Conservation (phyloP, 2,888 invertebrate genomes). For the Acanthosoma haemorrhoidale region DNA sequence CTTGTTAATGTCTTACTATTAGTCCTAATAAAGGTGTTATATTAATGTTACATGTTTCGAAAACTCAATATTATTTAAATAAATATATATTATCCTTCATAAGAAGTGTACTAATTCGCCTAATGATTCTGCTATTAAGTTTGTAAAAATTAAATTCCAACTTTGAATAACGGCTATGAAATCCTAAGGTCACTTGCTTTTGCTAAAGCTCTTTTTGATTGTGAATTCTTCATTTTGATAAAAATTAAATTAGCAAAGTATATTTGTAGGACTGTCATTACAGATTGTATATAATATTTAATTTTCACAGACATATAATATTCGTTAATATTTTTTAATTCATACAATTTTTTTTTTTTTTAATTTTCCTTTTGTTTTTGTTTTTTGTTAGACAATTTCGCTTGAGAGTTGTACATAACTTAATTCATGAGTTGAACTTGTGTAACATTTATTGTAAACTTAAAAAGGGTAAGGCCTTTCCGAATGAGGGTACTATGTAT, state of each 20-base stretch:
- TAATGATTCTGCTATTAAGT: constrained; percentile 19
- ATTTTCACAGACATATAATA: constrained; percentile 16
- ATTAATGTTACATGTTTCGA: constrained; percentile 25
- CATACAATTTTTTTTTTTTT: too few relatives aligned
- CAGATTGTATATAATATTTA: constrained; percentile 16
- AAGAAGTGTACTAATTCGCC: constrained; percentile 1
- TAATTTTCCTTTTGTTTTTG: constrained; percentile 7
- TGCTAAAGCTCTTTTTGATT: not conserved
- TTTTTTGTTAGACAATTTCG: constrained; percentile 11
- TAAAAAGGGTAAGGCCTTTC: constrained; percentile 17
- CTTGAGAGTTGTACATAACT: constrained; percentile 30
- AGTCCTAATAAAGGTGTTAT: constrained; percentile 27
- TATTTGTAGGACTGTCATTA: constrained; percentile 19
- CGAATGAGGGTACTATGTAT: constrained; percentile 29
- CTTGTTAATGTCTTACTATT: constrained; percentile 25
- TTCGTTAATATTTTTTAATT: too few relatives aligned
- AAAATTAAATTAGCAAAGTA: not conserved
- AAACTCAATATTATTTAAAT: constrained; percentile 16
- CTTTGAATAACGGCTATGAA: constrained; percentile 13
- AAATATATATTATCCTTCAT: constrained; percentile 10
- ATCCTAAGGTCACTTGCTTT: constrained; percentile 1
- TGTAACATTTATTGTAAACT: constrained; percentile 21
- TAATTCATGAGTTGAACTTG: constrained; percentile 19
- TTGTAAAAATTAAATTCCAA: constrained; percentile 1
- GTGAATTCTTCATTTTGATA: not conserved